Evolutionary conservation across 2,797 vertebrate species (phyloP), one percentile per base, ranked within the genome.

Genomic region (Tokudaia tokunoshimensis): DNA sequence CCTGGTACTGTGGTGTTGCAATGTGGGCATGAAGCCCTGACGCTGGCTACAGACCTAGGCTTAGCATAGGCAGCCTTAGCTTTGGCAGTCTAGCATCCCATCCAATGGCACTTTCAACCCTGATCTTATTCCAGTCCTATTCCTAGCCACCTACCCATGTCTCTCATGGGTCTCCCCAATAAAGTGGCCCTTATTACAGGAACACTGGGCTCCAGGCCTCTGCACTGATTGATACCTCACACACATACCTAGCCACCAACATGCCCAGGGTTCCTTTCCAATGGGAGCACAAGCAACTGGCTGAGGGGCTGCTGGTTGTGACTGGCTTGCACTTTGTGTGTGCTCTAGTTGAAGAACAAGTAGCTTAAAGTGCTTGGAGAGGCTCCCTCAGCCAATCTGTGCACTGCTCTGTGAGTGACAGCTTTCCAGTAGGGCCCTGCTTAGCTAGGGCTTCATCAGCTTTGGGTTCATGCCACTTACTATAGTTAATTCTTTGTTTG

Each of bases 401-500:
- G 70, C 26, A n/a, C 13, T 70, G 65, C 61, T 65, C 41, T 14
- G 1, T 1, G 41, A 26, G 22, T 12, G 55, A 52, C 31, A 44
- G 61, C 8, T 31, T 14, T 8, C 22, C 37, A 61, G 6, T 34
- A 1, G 11, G 13, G 4, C 1, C 55, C 47, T 74, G 50, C 63
- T 63, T 29, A 13, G 6, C 3, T 5, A 1, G 72, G 72, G 72
- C 72, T 44, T 75, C 63, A 26, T 55, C 22, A 41, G 82, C 67
- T n/a, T 22, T 20, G 22, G 61, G 1, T 6, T 78, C 65, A 31
- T 0, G 7, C 0, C 1, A 13, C 37, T 44, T 87, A 37, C 78
- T 57, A 22, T 0, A n/a, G 57, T 1, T 29, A 31, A n/a, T 67
- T 50, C 29, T 70, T 70, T 65, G 44, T 70, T 70, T 65, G 44